Evolutionary conservation across 2,113 vertebrate genomes (phyloP), one percentile per base, ranked within the genome.

Genomic region (Gallinago paraguaiae): DNA sequence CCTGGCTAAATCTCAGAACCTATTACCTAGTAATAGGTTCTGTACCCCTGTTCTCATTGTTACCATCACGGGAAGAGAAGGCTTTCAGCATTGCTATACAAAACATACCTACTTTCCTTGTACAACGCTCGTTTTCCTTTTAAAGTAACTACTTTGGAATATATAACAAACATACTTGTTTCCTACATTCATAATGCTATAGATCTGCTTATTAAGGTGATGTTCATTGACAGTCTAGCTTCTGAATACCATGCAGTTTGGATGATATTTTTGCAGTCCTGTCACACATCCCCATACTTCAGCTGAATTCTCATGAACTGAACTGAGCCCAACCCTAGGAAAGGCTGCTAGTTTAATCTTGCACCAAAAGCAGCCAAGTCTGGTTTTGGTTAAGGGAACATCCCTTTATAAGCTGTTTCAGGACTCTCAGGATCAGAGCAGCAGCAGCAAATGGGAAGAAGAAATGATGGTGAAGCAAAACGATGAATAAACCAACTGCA

Each of bases 401-500:
- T 33, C 11, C n/a, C 57, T 37, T 88, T 39, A 19, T 18, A 41
- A 83, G 33, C 5, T 71, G 11, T 68, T 89, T 31, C 72, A 48
- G 20, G 12, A 24, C 51, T 27, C 56, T 30, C 45, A 57, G 31
- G 45, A 45, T 79, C 45, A 82, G 64, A 82, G 27, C 48, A 68
- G 25, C 6, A 84, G 33, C 28, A 67, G 51, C 53, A 85, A 84
- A 22, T 7, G n/a, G 19, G 28, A 79, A 75, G 19, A 86, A 17
- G 45, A 91, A 83, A 81, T 9, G 27, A 43, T 8, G 39, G 41
- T 3, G 2, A 86, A 88, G 64, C 11, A 63, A 39, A 86, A 39
- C 0, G 6, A 65, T 1, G 0, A 10, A 25, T 65, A 74, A 71
- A 61, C 20, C 33, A 74, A 19, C 45, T 60, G n/a, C 2, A 2